Evolutionary conservation across 2,113 vertebrate genomes (phyloP), one percentile per base, ranked within the genome.

Genomic region (Podilymbus podiceps): DNA sequence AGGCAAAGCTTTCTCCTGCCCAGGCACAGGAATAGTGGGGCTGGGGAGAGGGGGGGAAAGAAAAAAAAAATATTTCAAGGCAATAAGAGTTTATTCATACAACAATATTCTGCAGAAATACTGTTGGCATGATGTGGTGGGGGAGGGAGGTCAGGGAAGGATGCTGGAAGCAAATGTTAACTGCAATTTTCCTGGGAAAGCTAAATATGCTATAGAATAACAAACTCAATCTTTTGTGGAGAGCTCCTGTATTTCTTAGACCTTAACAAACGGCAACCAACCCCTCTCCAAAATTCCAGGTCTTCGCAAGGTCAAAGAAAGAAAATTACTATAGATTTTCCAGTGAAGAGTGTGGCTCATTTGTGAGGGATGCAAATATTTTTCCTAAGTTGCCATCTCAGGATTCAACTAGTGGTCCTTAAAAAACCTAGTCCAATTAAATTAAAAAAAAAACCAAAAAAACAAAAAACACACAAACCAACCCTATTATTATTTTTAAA

Each of bases 101-200:
- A 9, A 2, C 13, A 24, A 2, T 8, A 17, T 25, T 40, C 62
- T 10, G 38, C 76, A 83, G 67, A 15, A 21, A 17, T 9, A 56
- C 1, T 5, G 15, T 0, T n/a, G 47, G 25, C 10, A 3, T 4
- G 12, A 30, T 30, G 49, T 8, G 28, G 35, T 38, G 7, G 7
- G 1, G 42, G 0, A 15, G 28, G 35, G 60, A 78, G 52, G 56
- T 47, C 69, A 10, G 0, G 60, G 55, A 31, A 49, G 2, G 33
- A 2, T 0, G 2, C 59, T 60, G 59, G 59, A 8, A 87, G 60
- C 2, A 22, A 87, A 67, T 0, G 18, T 5, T 2, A 27, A 18
- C 5, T 30, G 53, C 12, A 18, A 31, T 73, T 83, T 88, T 66
- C 89, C 31, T 22, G 53, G 46, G 62, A 58, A 59, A 79, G n/a